Evolutionary conservation across 92 coral and sea anemone genomes (phyloP), one percentile per base, ranked within the genome.

Genomic region (Heteractis magnifica): DNA sequence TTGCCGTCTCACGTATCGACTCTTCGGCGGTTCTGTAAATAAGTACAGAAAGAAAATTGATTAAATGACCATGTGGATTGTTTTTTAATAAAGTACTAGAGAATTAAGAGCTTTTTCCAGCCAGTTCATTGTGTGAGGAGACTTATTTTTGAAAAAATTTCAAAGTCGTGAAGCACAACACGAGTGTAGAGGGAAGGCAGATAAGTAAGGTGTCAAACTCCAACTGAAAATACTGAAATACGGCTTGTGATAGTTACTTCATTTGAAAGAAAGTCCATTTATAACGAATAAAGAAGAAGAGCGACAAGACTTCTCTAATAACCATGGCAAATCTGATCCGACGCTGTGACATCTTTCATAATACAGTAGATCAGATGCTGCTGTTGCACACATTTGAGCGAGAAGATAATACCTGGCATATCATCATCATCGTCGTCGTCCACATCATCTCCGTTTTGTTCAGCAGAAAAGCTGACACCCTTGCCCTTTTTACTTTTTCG

Each of bases 21-120:
- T 90, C 89, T 94, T 94, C 82, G 98, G 99, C 26, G 99, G 99
- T 84, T 97, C 99, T 97, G 88, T 77, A 85, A 89, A 85, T 55
- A 60, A 81, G 20, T 18, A 20, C 55, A 71, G 65, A 58, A 51
- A 34, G 44, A 34, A 72, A 18, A 85, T 59, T 12, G 13, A 76
- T 49, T 5, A 23, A 9, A 56, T 78, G 23, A 58, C 51, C 65
- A 12, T 26, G n/a, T 62, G 11, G 14, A 19, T 10, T 26, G 20
- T 21, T 34, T 9, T 7, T 65, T 13, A 21, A 44, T 23, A 49
- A 49, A 26, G 19, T 75, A 80, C 50, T 20, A 50, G 16, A 14
- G 34, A 81, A 56, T 49, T 81, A 70, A 8, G 18, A 48, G 76
- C n/a, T 79, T 79, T 60, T 79, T 55, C 14, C 8, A 60, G 73